Conservation (phyloP, 2,888 invertebrate species). For the Choreutis nemorana region DNA sequence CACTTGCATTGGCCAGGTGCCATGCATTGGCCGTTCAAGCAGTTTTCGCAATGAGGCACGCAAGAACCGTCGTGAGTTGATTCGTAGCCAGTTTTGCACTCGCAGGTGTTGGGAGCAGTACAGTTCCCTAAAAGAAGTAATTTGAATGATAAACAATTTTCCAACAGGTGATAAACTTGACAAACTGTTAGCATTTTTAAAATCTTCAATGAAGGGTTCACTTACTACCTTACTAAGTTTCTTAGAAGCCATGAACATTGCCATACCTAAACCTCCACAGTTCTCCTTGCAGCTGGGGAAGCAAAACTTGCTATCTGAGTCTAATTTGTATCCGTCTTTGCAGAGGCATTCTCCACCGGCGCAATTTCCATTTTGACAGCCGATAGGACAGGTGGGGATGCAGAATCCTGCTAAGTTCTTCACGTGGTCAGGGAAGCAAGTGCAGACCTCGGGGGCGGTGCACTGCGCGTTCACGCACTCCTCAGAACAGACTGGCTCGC, state of each 20-base stretch:
- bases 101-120: slow-evolving; percentile 61
- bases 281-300: slow-evolving; percentile 62
- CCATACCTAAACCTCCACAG: slow-evolving; percentile 59
- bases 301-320: slow-evolving; percentile 67
- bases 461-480: slow-evolving; percentile 72
- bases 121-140: slow-evolving; percentile 53
- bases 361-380: slow-evolving; percentile 73
- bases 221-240: background rate
- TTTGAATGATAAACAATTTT: background rate
- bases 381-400: slow-evolving; percentile 72
- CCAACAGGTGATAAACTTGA: no score
- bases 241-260: slow-evolving; percentile 2
- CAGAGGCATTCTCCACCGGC: slow-evolving; percentile 70
- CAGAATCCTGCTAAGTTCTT: slow-evolving; percentile 63
- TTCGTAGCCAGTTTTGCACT: slow-evolving; percentile 62
- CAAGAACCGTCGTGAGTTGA: slow-evolving; percentile 42
- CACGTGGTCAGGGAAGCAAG: slow-evolving; percentile 69
- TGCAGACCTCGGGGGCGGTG: slow-evolving; percentile 70
- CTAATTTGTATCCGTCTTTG: slow-evolving; percentile 63
- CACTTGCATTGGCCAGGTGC: slow-evolving; percentile 61
- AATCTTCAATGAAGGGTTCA: no score
- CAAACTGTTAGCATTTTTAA: no score
- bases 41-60: slow-evolving; percentile 40
- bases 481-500: slow-evolving; percentile 67
- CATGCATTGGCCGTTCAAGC: slow-evolving; percentile 49